These are phyloP conservation scores for Forbesichthys papilliferus DNA, from an alignment of 2,113 vertebrate species.

Conservation along the genomic window DNA sequence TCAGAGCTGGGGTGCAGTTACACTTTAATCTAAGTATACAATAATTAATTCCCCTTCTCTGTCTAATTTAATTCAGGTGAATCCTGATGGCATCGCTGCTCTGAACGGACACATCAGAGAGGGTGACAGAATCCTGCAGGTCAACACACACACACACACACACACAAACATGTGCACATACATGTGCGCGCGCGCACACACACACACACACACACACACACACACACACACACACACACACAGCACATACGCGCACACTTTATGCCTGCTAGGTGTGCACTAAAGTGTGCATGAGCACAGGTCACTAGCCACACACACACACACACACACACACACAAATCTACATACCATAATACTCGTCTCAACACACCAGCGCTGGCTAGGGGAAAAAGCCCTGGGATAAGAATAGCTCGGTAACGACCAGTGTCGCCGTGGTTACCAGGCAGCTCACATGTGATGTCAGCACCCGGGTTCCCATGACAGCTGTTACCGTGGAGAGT, in stretches of 20 bases:
- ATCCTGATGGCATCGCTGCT: slow-evolving; percentile 86
- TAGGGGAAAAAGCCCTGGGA: neutral
- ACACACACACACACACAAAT: neutral
- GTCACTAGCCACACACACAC: too few species aligned
- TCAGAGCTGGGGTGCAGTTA: too few species aligned
- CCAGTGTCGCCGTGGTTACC: slow-evolving; percentile 42
- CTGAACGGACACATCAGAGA: slow-evolving; percentile 85
- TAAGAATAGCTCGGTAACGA: slow-evolving; percentile 26
- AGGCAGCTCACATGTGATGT: neutral
- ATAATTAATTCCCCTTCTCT: neutral
- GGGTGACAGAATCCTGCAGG: slow-evolving; percentile 78
- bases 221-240: too few species aligned
- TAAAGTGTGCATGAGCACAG: too few species aligned
- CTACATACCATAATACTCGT: neutral
- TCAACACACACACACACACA: slow-evolving; percentile 21
- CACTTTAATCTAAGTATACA: too few species aligned
- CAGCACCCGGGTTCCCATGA: slow-evolving; percentile 30
- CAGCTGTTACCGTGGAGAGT: slow-evolving; percentile 19
- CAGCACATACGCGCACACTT: too few species aligned
- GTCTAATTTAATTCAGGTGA: slow-evolving; percentile 70
- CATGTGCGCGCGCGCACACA: neutral
- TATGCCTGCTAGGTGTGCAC: too few species aligned
- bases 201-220: neutral
- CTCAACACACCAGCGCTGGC: neutral
- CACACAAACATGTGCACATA: neutral